These are phyloP conservation scores for Hartigia nigra DNA, from an alignment of 2,888 invertebrate species.

Conservation along the genomic window DNA sequence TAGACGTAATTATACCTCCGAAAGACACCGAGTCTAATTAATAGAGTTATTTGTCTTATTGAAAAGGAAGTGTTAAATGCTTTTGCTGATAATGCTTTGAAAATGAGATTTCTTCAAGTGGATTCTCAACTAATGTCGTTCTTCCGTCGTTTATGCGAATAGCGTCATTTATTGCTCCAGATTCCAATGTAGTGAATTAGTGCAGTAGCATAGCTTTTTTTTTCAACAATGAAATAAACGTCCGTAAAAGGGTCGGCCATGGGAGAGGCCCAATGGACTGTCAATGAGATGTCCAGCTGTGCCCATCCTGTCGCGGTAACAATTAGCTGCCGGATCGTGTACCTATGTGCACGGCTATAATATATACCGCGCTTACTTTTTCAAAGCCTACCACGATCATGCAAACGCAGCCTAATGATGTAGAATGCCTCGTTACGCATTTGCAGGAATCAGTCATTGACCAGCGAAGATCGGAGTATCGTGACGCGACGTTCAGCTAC, in stretches of 20 bases:
- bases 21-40: background rate
- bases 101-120: background rate
- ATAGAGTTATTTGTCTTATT: background rate
- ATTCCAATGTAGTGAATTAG: background rate
- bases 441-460: constrained; percentile 27
- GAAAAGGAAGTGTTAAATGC: too few species aligned
- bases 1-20: background rate
- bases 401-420: background rate
- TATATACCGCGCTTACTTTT: background rate
- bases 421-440: background rate
- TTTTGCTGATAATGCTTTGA: too few species aligned
- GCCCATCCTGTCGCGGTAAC: constrained; percentile 51
- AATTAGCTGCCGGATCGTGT: constrained; percentile 29
- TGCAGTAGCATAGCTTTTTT: background rate
- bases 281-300: constrained; percentile 53
- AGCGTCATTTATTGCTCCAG: background rate
- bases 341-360: background rate
- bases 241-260: background rate
- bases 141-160: background rate
- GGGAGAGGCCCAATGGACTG: constrained; percentile 22
- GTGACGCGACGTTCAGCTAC: background rate
- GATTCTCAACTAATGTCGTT: background rate
- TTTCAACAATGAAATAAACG: background rate
- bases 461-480: constrained; percentile 9
- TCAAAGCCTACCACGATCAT: background rate